These are phyloP conservation scores for Leptocoma aspasia DNA, from an alignment of 2,113 vertebrate genomes.

Conservation along the genomic window DNA sequence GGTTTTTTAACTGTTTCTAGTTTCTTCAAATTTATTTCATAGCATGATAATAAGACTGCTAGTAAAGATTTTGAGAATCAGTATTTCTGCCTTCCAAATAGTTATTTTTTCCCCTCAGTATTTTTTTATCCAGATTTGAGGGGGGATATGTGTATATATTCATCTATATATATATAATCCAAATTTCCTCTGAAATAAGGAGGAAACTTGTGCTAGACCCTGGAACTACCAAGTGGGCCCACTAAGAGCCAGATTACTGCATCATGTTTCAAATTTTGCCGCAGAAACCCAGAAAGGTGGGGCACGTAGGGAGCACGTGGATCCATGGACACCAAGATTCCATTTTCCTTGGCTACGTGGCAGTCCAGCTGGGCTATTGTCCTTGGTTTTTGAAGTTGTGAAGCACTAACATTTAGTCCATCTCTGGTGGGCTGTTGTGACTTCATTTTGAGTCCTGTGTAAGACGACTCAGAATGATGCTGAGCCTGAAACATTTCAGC, in stretches of 20 bases:
- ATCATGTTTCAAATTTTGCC: background rate
- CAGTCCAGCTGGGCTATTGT: background rate
- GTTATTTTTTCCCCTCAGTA: background rate
- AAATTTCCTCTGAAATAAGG: background rate
- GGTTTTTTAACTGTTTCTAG: background rate
- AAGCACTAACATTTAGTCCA: background rate
- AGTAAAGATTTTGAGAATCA: background rate
- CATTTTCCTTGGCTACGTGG: background rate
- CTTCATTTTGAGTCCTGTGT: background rate
- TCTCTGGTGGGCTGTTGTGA: background rate
- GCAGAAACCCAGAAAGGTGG: background rate
- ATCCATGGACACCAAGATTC: background rate
- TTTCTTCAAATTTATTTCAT: background rate
- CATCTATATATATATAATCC: background rate
- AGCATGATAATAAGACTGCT: background rate
- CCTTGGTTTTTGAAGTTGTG: background rate
- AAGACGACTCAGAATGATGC: background rate
- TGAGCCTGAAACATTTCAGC: background rate
- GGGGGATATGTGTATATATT: background rate
- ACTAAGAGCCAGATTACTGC: background rate
- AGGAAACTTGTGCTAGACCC: background rate
- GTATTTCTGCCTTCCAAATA: background rate
- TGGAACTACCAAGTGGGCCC: background rate
- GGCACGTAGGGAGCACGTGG: fast-evolving
- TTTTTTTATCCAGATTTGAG: background rate